phyloP scores from a whole-genome alignment of 2,888 invertebrate genomes.

The Cephalotes varians region DNA sequence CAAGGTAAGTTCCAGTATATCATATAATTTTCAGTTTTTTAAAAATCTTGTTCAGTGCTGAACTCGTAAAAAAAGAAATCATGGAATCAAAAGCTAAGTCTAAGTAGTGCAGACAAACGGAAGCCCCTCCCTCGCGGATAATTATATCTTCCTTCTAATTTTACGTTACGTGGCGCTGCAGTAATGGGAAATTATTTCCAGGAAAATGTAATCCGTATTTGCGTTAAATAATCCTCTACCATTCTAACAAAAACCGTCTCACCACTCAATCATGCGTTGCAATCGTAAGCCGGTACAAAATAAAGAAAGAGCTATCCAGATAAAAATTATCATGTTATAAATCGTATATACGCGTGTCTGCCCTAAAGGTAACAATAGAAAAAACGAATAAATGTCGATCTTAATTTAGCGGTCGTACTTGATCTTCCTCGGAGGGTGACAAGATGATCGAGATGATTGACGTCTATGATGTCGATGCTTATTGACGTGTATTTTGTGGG shows the following conservation, averaged over 20 bases:
- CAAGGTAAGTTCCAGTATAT: constrained; percentile 88
- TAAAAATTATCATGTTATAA: constrained; percentile 40
- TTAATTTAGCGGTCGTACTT: constrained; percentile 35
- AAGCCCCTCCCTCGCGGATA: not conserved
- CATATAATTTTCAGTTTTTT: not conserved
- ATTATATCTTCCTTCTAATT: not conserved
- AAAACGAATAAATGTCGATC: constrained; percentile 53
- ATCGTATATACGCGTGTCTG: constrained; percentile 8
- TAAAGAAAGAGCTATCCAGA: constrained; percentile 6
- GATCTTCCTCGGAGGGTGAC: constrained; percentile 13
- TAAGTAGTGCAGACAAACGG: not conserved
- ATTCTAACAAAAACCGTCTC: constrained; percentile 47
- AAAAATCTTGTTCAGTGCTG: not conserved
- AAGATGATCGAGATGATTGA: constrained; percentile 57
- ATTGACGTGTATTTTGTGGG: constrained; percentile 45
- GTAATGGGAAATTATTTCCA: constrained; percentile 37
- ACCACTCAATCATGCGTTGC: constrained; percentile 15
- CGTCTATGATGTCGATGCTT: constrained; percentile 61
- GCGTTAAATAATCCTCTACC: constrained; percentile 14
- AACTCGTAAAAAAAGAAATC: not conserved
- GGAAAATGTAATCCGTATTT: constrained; percentile 29
- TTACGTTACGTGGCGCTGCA: not conserved
- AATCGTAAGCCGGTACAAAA: not conserved
- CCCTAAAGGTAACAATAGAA: constrained; percentile 5
- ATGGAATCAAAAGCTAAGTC: not conserved